Conservation (phyloP, 2,888 invertebrate species). For the Polydrusus cervinus region DNA sequence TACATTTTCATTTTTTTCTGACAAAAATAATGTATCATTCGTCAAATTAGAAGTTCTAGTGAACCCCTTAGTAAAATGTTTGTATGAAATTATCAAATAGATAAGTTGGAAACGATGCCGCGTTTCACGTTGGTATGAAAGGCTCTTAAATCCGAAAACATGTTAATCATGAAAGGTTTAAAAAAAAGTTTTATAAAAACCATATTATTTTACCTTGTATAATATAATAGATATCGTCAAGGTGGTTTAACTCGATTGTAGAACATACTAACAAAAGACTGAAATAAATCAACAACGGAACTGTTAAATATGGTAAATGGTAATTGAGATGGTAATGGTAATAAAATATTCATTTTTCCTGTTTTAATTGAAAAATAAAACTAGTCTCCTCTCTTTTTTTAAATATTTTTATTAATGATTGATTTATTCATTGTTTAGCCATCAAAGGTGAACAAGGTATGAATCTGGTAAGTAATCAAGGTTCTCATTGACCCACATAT, state of each 20-base stretch:
- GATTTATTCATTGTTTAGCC: slow-evolving; percentile 22
- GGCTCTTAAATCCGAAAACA: too few species aligned
- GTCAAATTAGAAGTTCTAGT: too few species aligned
- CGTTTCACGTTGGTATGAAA: too few species aligned
- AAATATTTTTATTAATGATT: slow-evolving; percentile 10
- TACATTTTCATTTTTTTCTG: too few species aligned
- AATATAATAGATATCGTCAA: not conserved
- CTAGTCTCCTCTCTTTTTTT: not conserved
- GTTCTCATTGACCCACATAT: slow-evolving; percentile 37
- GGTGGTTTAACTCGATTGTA: not conserved
- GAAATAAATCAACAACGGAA: slow-evolving; percentile 9
- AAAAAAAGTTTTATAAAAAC: too few species aligned
- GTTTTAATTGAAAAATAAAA: slow-evolving; percentile 13
- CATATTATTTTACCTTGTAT: too few species aligned
- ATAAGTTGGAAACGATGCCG: too few species aligned
- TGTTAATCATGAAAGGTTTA: too few species aligned
- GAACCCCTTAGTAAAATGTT: too few species aligned
- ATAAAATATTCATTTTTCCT: slow-evolving; percentile 25
- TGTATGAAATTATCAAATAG: too few species aligned
- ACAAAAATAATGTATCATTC: too few species aligned
- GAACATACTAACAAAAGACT: slow-evolving; percentile 2
- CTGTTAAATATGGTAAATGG: not conserved
- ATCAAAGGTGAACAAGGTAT: slow-evolving; percentile 34
- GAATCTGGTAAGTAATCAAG: slow-evolving; percentile 23
- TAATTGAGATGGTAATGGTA: not conserved